Base-by-base conservation (phyloP, 2,888 invertebrate species). In the Dynastes grantii region DNA sequence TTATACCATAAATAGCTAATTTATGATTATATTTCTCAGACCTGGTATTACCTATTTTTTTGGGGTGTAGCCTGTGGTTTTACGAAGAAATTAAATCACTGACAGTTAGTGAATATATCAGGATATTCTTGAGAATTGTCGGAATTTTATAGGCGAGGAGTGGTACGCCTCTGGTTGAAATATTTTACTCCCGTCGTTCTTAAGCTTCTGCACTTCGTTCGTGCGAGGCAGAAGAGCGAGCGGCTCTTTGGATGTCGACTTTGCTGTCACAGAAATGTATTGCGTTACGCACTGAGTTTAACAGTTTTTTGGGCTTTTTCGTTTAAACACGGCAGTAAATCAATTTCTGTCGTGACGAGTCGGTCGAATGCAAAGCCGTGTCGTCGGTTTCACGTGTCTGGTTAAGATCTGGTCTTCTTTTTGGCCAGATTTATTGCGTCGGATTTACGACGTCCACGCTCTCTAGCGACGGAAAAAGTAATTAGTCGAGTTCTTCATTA, bases 201-300 rank as follows among this genome's bases (percentile, higher is more conserved):
- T 32, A 68, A 68, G 67, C 27, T 49, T 65, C 65, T 27, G 67
- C 22, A 49, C 22, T 68, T 45, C 65, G 40, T 65, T 65, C 45
- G 45, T 13, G 40, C 65, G 45, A 65, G 29, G 45, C 45, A 65
- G 67, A 29, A 68, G 49, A 68, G 16, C 40, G 65, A 32, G 45
- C 67, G 67, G 67, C 51, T 49, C 67, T 68, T 68, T 68, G 67
- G 67, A 68, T 68, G 67, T 68, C 67, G 67, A 49, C 67, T 68
- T 16, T 45, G 67, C 67, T 49, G 67, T 68, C 51, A 68, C 67
- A 68, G 67, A 49, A 68, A 68, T 68, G 67, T 45, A 68, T 68
- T 68, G 27, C 67, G 67, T 68, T 68, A 68, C 67, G 67, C 67
- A 68, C 67, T 49, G 67, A 68, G 67, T 68, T 68, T 68, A 68